These are phyloP conservation scores for Brachionus sp. DNA, from an alignment of 1,140 invertebrate genomes.

Conservation along the genomic window DNA sequence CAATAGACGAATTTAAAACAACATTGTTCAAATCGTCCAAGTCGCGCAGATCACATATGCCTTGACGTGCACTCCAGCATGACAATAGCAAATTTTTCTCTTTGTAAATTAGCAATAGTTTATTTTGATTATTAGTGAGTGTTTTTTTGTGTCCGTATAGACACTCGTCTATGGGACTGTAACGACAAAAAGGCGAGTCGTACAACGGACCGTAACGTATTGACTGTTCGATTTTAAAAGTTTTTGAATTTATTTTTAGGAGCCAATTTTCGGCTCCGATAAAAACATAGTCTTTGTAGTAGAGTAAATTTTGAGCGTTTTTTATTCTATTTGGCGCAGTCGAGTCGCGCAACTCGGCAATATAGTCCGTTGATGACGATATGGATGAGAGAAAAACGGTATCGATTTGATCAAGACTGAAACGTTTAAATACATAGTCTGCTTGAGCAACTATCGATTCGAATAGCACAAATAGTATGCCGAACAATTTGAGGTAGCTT, in stretches of 20 bases:
- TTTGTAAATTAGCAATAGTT: not conserved
- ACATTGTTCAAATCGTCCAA: not conserved
- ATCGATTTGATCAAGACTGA: not conserved
- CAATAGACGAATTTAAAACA: not conserved
- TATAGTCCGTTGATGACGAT: not conserved
- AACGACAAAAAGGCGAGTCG: conserved; percentile 24
- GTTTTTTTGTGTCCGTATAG: not conserved
- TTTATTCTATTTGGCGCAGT: not conserved
- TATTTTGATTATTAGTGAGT: conserved; percentile 9
- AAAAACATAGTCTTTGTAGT: not conserved
- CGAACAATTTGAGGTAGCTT: not conserved
- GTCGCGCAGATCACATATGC: conserved; percentile 19
- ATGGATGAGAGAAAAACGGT: not conserved
- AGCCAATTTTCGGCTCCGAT: conserved; percentile 33
- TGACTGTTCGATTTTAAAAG: conserved; percentile 26
- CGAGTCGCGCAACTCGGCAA: not conserved
- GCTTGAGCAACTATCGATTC: not conserved
- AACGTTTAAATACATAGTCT: not conserved
- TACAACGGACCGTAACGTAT: conserved; percentile 8
- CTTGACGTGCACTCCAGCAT: conserved; percentile 10
- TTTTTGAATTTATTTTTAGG: not conserved
- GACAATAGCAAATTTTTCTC: not conserved
- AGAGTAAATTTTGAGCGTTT: not conserved
- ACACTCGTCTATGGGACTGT: conserved; percentile 16
- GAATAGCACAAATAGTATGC: not conserved